Conservation (phyloP, 2,113 vertebrate species). For the Tiliqua scincoides region DNA sequence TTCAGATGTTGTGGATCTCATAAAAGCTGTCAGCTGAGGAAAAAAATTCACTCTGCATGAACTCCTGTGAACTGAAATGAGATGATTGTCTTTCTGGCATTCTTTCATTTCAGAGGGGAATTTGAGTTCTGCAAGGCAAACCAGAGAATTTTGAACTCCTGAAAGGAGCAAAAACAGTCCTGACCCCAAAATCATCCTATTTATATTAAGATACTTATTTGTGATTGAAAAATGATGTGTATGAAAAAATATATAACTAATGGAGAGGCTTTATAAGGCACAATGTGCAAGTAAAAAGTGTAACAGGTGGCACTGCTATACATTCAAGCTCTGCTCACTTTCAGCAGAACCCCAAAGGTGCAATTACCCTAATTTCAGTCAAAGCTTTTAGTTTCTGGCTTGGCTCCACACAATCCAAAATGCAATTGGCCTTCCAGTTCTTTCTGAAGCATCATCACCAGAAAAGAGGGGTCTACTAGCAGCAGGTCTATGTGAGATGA, state of each 20-base stretch:
- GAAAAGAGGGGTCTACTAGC: neutral
- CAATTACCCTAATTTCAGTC: neutral
- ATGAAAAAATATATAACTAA: neutral
- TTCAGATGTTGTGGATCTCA: neutral
- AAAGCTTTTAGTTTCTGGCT: neutral
- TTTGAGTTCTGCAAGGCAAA: neutral
- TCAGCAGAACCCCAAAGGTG: neutral
- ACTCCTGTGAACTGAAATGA: neutral
- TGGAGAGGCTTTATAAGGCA: neutral
- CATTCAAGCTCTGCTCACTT: neutral
- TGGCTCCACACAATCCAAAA: neutral
- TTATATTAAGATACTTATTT: neutral
- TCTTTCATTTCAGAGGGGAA: conserved; percentile 10
- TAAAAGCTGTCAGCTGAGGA: neutral
- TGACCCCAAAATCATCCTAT: neutral
- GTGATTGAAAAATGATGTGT: neutral
- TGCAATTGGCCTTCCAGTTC: neutral
- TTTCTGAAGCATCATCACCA: neutral
- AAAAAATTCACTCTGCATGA: neutral
- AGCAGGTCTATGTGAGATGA: neutral
- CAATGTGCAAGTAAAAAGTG: neutral
- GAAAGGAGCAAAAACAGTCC: neutral
- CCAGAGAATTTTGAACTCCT: conserved; percentile 13
- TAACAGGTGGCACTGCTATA: neutral
- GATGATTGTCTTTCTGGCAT: neutral